A percentile compares a stretch with the other conserved stretches of the same genome.
Evolutionary conservation across 2,797 vertebrate species (phyloP).

Genomic region (Acrossocheilus wenchowensis): DNA sequence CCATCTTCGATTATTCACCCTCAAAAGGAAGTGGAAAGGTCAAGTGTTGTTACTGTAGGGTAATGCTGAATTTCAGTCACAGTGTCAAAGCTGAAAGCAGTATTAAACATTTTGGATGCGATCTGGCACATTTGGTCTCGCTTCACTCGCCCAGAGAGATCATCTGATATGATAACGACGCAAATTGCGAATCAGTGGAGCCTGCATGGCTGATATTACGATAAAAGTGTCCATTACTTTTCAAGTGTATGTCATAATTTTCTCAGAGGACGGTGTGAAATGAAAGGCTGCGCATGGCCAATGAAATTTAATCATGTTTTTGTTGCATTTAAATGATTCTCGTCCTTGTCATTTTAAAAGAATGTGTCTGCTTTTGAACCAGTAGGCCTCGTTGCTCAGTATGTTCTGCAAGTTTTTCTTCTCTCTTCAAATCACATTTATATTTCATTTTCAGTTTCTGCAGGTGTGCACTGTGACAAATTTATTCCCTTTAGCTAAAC

Average conservation of each 20-base stretch:
- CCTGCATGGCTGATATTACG: conserved; percentile 9
- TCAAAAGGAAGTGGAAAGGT: conserved; percentile 11
- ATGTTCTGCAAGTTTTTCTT: neutral
- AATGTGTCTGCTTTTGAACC: conserved; percentile 18
- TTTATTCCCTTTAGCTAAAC: conserved; percentile 13
- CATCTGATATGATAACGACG: conserved; percentile 23
- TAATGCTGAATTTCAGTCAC: conserved; percentile 11
- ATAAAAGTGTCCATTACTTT: conserved; percentile 37
- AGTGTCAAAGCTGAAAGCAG: neutral
- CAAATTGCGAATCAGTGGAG: conserved; percentile 31
- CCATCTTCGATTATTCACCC: neutral
- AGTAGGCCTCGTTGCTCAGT: conserved; percentile 18
- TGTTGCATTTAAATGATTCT: conserved; percentile 15
- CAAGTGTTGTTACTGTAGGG: neutral
- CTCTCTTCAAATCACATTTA: neutral
- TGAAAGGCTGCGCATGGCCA: conserved; percentile 34
- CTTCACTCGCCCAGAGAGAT: conserved; percentile 7
- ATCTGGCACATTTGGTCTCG: conserved; percentile 14
- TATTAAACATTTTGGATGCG: conserved; percentile 29
- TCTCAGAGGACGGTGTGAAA: conserved; percentile 34
- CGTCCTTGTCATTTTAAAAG: conserved; percentile 19
- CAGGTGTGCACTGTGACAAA: neutral
- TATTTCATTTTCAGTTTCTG: conserved; percentile 19
- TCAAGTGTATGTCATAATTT: conserved; percentile 38
- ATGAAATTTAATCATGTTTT: conserved; percentile 42